Evolutionary conservation across 2,113 vertebrate genomes (phyloP), one percentile per base, ranked within the genome.

Genomic region (Onychostruthus taczanowskii): DNA sequence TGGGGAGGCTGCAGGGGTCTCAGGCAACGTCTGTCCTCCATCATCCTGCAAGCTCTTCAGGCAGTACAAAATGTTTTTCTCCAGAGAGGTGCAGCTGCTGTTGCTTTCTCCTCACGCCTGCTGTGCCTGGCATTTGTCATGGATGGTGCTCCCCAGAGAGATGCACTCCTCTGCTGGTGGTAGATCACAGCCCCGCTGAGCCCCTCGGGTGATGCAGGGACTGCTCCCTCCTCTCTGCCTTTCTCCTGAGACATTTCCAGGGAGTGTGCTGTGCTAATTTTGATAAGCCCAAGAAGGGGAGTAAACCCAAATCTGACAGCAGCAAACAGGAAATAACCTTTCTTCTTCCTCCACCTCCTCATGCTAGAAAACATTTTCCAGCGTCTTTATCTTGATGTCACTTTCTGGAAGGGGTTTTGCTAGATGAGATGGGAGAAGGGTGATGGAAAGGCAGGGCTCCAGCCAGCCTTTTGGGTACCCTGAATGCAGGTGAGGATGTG

Each of bases 131-230:
- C 5, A 6, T 43, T 81, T 67, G 43, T 21, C 30, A 23, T 0
- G 10, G 55, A 43, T 16, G 0, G 0, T 21, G 49, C 6, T 84
- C 39, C 47, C 30, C 43, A 62, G 43, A 47, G 0, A 4, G 63
- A 43, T 46, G 33, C 3, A 1, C 11, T 85, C 47, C 35, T 30
- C 16, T 85, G 56, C 41, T 1, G 8, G 8, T n/a, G 37, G 30
- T 28, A 17, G 61, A 27, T 55, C 56, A 37, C 31, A 68, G 70
- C 33, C 49, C 16, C 53, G 1, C 44, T 8, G 35, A 90, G 70
- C 27, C 52, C 33, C 10, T 37, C 7, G 4, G 37, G 33, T 0
- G 0, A 35, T 39, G 55, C 4, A 4, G 22, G 18, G 27, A 11
- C 17, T 73, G 21, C 59, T 67, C 50, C 7, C 27, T 84, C 37